Base-by-base conservation (phyloP, 2,888 invertebrate species). In the Smittia sp. region DNA sequence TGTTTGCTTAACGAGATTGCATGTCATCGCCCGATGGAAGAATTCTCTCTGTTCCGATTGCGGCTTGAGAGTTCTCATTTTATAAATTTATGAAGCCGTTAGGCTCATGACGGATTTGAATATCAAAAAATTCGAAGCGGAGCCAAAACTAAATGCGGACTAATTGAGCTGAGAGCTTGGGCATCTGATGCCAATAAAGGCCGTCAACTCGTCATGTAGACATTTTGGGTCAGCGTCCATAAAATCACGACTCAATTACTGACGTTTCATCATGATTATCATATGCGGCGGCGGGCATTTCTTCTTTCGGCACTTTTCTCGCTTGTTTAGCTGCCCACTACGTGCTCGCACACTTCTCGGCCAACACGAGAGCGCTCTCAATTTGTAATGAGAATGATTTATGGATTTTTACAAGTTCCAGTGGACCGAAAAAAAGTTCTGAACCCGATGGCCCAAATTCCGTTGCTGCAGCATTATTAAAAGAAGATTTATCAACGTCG, bases 401-500 rank as follows among this genome's bases (percentile, higher is more conserved):
- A 46, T 15, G 46, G 15, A 46, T 46, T 46, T n/a, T n/a, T 46
- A 20, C n/a, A 20, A 58, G 18, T 18, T 52, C 18, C 20, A 18
- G 18, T 18, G 18, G 1, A 4, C 9, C 9, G n/a, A 22, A 58
- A 18, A 58, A 63, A 27, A n/a, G 25, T 63, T 63, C 63, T 25
- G 27, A 63, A 27, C 63, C 27, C 27, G 63, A 9, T 63, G 63
- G 11, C 27, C 63, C 13, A 63, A 7, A 27, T 63, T 63, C 58
- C 58, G 20, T 7, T 22, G 63, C 63, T 63, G 27, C 27, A 27
- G 25, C 25, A 63, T 25, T 63, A 27, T 63, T 63, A 63, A 63
- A 63, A 63, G 63, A 63, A 63, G 63, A 63, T 63, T 63, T 63
- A 63, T 63, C 63, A 63, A 22, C 27, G 63, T 63, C 63, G 24